phyloP scores from a whole-genome alignment of 2,888 invertebrate genomes.

The Imbricaverruca yamaguchii region DNA sequence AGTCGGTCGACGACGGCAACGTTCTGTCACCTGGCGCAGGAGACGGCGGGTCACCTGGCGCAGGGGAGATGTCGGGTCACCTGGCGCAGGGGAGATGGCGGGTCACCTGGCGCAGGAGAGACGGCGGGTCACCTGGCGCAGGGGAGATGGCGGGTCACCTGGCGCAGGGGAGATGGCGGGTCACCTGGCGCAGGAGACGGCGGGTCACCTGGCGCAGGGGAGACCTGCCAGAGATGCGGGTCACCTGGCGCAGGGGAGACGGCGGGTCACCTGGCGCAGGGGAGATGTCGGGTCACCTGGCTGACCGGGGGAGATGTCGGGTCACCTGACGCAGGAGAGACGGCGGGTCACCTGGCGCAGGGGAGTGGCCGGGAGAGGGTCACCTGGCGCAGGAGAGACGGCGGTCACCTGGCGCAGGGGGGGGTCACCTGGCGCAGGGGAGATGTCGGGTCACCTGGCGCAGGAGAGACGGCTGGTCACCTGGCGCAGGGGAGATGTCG shows the following conservation, averaged over 20 bases:
- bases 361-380: not conserved
- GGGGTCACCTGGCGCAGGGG: not conserved
- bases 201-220: not conserved
- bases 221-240: no score
- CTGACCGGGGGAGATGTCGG: not conserved
- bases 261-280: not conserved
- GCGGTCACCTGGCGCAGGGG: not conserved
- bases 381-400: not conserved
- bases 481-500: not conserved
- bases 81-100: not conserved
- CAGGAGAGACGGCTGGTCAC: not conserved
- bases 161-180: not conserved
- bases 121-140: not conserved
- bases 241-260: not conserved
- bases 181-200: not conserved
- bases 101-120: not conserved
- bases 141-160: not conserved
- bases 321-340: not conserved
- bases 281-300: not conserved
- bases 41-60: not conserved
- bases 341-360: not conserved
- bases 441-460: not conserved
- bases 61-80: not conserved
- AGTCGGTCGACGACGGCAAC: not conserved
- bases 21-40: not conserved